Evolutionary conservation across 2,113 vertebrate genomes (phyloP).

Genomic region (Ardeotis arabs): DNA sequence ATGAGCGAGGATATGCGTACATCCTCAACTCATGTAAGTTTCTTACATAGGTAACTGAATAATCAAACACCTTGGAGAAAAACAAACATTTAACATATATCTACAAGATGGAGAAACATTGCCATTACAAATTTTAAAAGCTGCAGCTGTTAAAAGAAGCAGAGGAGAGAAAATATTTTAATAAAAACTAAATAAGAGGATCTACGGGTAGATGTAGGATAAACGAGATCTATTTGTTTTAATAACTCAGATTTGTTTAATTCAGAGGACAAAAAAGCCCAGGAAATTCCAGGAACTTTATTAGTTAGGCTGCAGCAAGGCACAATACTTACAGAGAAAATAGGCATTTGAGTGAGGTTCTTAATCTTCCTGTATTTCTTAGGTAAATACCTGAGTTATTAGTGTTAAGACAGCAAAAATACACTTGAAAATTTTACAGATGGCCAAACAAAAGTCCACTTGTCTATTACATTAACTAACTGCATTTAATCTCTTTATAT

Average conservation of each 20-base stretch:
- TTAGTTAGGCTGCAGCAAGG: not conserved
- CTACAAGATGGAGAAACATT: not conserved
- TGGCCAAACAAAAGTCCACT: not conserved
- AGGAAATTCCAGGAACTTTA: not conserved
- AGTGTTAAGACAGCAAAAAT: not conserved
- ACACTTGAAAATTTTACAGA: not conserved
- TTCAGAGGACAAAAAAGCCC: not conserved
- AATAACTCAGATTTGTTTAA: not conserved
- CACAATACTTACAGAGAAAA: not conserved
- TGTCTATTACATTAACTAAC: not conserved
- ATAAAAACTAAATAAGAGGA: not conserved
- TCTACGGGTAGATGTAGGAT: not conserved
- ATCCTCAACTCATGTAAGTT: not conserved
- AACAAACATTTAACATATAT: not conserved
- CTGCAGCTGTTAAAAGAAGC: not conserved
- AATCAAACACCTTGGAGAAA: not conserved
- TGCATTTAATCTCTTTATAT: not conserved
- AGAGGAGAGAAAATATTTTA: not conserved
- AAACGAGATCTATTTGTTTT: not conserved
- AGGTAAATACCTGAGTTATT: not conserved
- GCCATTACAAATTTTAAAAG: not conserved
- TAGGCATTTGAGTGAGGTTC: not conserved
- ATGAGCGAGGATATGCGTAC: not conserved
- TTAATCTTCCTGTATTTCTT: not conserved
- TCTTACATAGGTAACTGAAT: not conserved